Conservation (phyloP, 2,888 invertebrate genomes). For the Dicycla oo region DNA sequence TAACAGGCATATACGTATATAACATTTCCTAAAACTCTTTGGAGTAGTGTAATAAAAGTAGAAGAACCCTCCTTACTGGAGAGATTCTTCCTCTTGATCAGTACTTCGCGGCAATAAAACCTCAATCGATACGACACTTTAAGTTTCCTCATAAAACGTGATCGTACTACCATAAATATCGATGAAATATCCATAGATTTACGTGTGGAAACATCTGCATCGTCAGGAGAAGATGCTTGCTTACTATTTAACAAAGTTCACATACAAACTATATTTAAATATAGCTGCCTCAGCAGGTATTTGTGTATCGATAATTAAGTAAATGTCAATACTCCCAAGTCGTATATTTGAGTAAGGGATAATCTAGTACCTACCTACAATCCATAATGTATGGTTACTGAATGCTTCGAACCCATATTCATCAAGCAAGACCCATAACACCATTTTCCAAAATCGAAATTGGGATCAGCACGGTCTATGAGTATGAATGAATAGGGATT, state of each 20-base stretch:
- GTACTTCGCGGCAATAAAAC: conserved; percentile 27
- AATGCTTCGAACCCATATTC: not conserved
- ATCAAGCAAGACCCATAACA: not conserved
- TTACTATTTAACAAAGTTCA: not conserved
- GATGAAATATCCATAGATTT: conserved; percentile 17
- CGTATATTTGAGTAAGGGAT: not conserved
- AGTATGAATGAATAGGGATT: too few relatives aligned
- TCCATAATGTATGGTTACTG: not conserved
- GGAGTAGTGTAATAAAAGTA: conserved; percentile 28
- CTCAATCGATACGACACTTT: conserved; percentile 30
- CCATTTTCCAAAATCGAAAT: too few relatives aligned
- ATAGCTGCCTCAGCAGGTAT: not conserved
- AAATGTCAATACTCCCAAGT: not conserved
- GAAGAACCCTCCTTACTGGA: conserved; percentile 3
- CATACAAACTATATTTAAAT: too few relatives aligned
- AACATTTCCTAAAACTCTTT: conserved; percentile 6
- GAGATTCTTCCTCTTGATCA: conserved; percentile 9
- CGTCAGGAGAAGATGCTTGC: too few relatives aligned
- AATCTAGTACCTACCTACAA: too few relatives aligned
- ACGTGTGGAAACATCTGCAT: conserved; percentile 23
- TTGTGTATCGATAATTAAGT: not conserved
- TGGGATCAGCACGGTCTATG: too few relatives aligned
- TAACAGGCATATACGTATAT: not conserved
- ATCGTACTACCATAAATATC: conserved; percentile 33
- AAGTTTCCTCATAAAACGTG: conserved; percentile 43